Evolutionary conservation across 1,140 invertebrate genomes (phyloP).

Genomic region (Zaprionus inermis): DNA sequence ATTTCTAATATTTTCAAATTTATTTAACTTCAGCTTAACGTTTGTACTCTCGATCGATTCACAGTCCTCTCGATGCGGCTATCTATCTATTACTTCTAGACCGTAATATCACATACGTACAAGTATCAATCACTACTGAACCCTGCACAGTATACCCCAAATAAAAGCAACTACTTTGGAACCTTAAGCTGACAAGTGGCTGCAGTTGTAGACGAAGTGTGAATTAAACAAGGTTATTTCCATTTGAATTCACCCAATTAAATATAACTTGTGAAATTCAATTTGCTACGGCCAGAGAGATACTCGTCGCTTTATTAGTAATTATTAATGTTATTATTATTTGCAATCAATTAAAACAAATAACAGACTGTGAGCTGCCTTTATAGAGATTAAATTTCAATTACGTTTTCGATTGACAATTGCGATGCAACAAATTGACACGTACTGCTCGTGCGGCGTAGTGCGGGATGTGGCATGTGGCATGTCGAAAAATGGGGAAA

Average conservation of each 20-base stretch:
- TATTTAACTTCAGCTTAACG: too few relatives aligned
- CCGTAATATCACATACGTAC: too few relatives aligned
- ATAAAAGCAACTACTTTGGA: too few relatives aligned
- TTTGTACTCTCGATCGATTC: too few relatives aligned
- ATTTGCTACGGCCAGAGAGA: neutral
- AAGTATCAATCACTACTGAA: too few relatives aligned
- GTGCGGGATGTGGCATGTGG: neutral
- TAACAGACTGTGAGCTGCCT: slow-evolving; percentile 9
- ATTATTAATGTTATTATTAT: slow-evolving; percentile 18
- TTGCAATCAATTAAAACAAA: slow-evolving; percentile 32
- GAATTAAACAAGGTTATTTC: neutral
- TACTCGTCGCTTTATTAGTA: neutral
- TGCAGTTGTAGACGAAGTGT: neutral
- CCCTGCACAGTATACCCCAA: too few relatives aligned
- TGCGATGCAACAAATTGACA: slow-evolving; percentile 40
- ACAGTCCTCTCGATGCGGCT: too few relatives aligned
- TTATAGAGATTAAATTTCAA: slow-evolving; percentile 55
- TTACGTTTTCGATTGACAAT: slow-evolving; percentile 45
- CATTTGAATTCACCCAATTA: neutral
- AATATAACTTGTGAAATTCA: neutral
- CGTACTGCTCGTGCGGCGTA: neutral
- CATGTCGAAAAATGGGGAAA: slow-evolving; percentile 31
- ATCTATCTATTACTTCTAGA: too few relatives aligned
- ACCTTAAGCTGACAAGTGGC: too few relatives aligned
- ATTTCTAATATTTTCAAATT: too few relatives aligned